These are phyloP conservation scores for Butastur rufipennis DNA, from an alignment of 2,113 vertebrate species.

Conservation along the genomic window DNA sequence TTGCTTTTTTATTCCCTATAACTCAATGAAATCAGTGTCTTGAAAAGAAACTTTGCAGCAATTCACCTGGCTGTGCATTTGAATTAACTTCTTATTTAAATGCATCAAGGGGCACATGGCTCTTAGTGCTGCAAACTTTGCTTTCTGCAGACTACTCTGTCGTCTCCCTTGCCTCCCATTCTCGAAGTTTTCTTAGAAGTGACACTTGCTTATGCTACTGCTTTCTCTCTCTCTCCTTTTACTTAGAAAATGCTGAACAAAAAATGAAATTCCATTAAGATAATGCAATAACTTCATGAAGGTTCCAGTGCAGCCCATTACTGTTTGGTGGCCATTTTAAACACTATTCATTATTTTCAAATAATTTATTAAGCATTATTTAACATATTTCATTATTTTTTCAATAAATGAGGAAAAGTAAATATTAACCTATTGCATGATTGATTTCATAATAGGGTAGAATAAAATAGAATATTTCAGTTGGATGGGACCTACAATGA, in stretches of 20 bases:
- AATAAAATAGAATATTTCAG: neutral
- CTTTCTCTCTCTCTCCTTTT: neutral
- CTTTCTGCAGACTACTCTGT: neutral
- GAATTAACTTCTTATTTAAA: neutral
- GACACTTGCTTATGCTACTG: neutral
- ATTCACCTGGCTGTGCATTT: neutral
- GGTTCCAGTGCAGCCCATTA: neutral
- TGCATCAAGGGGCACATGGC: neutral
- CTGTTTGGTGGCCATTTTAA: neutral
- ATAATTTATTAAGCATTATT: neutral
- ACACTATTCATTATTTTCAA: neutral
- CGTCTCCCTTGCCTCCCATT: neutral
- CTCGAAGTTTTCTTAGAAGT: neutral
- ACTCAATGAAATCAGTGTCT: neutral
- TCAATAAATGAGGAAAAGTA: neutral
- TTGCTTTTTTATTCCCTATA: neutral
- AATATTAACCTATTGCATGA: neutral
- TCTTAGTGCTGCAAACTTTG: neutral
- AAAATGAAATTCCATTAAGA: neutral
- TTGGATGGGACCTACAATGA: neutral
- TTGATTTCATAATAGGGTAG: neutral
- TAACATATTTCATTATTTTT: neutral
- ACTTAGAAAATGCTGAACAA: neutral
- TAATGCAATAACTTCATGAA: neutral
- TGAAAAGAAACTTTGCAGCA: neutral